Evolutionary conservation across 2,888 invertebrate species (phyloP), one percentile per base, ranked within the genome.

Genomic region (Heliconius ismenius): DNA sequence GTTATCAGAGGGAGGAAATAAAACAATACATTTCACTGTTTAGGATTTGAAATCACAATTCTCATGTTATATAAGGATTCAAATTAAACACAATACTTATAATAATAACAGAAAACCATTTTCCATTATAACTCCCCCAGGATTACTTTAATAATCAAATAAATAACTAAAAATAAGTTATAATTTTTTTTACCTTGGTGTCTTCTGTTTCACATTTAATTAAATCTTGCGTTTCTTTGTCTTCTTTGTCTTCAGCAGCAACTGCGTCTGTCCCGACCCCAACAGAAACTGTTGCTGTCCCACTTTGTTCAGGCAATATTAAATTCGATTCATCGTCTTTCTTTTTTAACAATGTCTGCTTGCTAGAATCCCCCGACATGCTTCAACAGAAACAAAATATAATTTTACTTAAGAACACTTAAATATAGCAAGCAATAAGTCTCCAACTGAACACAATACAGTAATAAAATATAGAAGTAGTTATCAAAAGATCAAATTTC

Each of bases 311-410:
- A 4, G 89, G 84, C 70, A 88, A 84, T 32, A 91, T 81, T 39
- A 90, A 83, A 75, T 85, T 85, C 9, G 85, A 79, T 74, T 91
- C 91, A 73, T 92, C 92, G 80, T 92, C 91, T 82, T 90, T 90
- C 76, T 90, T 91, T 83, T 90, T 91, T 49, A 72, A 73, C 73
- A 86, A 84, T n/a, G 86, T 81, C 80, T 89, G 86, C 74, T 86
- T 86, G 76, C 86, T 88, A 79, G 87, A 90, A 81, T 92, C 92
- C 70, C 91, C 93, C 81, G 92, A 90, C 92, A 93, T 93, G 80
- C 93, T 93, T 84, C 4, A 72, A 60, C 28, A 62, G 4, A 39
- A 70, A 15, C 11, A 70, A 54, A 49, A 26, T 13, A n/a, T n/a
- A 6, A n/a, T n/a, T 26, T 69, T 15, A 39, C 9, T 67, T 24